Conservation (phyloP, 1,140 invertebrate species). For the Drosophila pallidifrons region DNA sequence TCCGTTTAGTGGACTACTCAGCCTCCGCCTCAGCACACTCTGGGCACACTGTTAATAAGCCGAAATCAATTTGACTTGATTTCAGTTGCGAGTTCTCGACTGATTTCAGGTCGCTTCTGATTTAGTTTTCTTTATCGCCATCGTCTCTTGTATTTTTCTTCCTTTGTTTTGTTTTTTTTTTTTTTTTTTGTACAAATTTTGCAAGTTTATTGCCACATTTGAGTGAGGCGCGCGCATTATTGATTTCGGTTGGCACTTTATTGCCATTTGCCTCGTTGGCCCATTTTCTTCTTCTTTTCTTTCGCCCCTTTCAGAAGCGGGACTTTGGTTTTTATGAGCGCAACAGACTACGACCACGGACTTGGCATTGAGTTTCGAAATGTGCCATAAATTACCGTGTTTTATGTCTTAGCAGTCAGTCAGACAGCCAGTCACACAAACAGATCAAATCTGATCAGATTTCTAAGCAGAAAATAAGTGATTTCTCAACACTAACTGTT, state of each 20-base stretch:
- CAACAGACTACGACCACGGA: slow-evolving; percentile 68
- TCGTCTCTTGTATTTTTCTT: slow-evolving; percentile 3
- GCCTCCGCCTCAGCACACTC: neutral
- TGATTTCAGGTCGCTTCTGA: slow-evolving; percentile 33
- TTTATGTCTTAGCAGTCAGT: slow-evolving; percentile 70
- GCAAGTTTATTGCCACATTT: slow-evolving; percentile 61
- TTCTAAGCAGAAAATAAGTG: slow-evolving; percentile 54
- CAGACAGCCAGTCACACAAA: slow-evolving; percentile 18
- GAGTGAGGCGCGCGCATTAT: slow-evolving; percentile 53
- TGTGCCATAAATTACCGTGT: slow-evolving; percentile 79
- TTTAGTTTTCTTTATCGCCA: slow-evolving; percentile 39
- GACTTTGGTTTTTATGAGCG: slow-evolving; percentile 55
- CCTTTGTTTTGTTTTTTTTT: slow-evolving; percentile 8
- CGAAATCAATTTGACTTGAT: slow-evolving; percentile 56
- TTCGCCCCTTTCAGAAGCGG: slow-evolving; percentile 21
- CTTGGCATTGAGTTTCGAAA: slow-evolving; percentile 62
- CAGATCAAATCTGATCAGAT: slow-evolving; percentile 66
- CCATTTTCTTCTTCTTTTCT: slow-evolving; percentile 20
- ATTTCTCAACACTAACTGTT: slow-evolving; percentile 48
- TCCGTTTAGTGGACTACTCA: slow-evolving; percentile 48
- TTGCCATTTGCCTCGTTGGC: slow-evolving; percentile 45
- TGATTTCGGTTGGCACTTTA: slow-evolving; percentile 65
- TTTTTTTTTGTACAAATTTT: slow-evolving; percentile 55
- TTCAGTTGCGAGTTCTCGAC: slow-evolving; percentile 27
- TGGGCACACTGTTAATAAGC: slow-evolving; percentile 55